A percentile compares a stretch with the other conserved stretches of the same genome.
These are phyloP conservation scores for Brachyalestes nurse DNA, from an alignment of 2,797 vertebrate genomes.

Conservation along the genomic window DNA sequence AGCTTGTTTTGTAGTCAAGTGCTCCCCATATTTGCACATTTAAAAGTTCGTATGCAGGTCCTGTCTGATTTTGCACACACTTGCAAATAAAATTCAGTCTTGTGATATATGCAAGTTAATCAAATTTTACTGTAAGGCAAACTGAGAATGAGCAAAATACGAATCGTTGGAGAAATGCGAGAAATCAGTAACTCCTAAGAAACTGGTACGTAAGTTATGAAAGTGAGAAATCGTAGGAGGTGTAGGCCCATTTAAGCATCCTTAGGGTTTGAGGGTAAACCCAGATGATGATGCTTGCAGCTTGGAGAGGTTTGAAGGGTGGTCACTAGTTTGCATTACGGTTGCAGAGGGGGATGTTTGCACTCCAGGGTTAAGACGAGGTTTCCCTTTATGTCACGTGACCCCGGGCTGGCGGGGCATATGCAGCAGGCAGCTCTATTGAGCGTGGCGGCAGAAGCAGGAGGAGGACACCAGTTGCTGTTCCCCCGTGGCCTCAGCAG, in stretches of 20 bases:
- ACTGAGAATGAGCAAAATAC: too few relatives aligned
- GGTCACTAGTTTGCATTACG: not conserved
- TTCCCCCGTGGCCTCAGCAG: constrained; percentile 58
- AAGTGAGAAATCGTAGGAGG: not conserved
- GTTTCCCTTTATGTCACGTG: constrained; percentile 46
- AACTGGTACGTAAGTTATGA: not conserved
- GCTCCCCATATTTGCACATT: not conserved
- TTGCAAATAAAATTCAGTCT: not conserved
- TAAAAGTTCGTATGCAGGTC: not conserved
- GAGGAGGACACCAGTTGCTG: constrained; percentile 64
- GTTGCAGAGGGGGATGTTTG: constrained; percentile 42
- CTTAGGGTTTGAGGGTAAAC: not conserved
- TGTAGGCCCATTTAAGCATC: not conserved
- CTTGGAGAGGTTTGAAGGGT: not conserved
- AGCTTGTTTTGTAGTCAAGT: not conserved
- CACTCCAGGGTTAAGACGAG: constrained; percentile 42
- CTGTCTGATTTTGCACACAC: not conserved
- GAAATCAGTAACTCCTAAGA: not conserved
- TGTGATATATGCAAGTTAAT: not conserved
- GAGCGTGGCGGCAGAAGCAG: constrained; percentile 30
- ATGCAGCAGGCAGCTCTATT: constrained; percentile 38
- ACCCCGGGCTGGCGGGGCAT: constrained; percentile 28
- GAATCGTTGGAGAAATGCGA: too few relatives aligned
- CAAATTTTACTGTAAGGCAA: too few relatives aligned
- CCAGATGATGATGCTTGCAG: not conserved